Evolutionary conservation across 2,797 vertebrate species (phyloP).

Genomic region (Centropyge bicolor): DNA sequence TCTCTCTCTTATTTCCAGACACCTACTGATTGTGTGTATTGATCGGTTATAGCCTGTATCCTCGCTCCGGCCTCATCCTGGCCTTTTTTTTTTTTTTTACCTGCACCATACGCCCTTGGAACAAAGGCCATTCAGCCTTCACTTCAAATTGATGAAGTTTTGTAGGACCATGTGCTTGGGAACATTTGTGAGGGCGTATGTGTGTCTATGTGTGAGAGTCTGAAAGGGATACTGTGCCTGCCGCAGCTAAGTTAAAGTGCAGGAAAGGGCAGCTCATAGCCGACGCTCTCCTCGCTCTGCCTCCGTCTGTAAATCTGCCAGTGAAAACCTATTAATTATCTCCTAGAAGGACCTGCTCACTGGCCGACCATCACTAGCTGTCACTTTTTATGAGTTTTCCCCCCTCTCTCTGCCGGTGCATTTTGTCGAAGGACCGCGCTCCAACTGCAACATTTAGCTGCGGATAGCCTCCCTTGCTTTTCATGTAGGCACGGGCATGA

Average conservation of each 20-base stretch:
- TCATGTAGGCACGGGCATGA: slow-evolving; percentile 50
- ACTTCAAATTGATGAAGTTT: slow-evolving; percentile 40
- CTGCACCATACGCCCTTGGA: slow-evolving; percentile 27
- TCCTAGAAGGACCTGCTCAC: slow-evolving; percentile 76
- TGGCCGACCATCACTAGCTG: slow-evolving; percentile 75
- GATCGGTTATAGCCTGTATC: background rate
- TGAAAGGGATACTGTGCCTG: slow-evolving; percentile 46
- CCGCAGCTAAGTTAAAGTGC: slow-evolving; percentile 68
- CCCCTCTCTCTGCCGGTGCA: slow-evolving; percentile 62
- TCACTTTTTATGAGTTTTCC: slow-evolving; percentile 81
- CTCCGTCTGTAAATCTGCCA: slow-evolving; percentile 78
- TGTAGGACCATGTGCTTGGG: slow-evolving; percentile 1
- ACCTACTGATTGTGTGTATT: slow-evolving; percentile 5
- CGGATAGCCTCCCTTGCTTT: slow-evolving; percentile 50
- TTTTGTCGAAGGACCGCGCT: slow-evolving; percentile 62
- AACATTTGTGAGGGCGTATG: slow-evolving; percentile 13
- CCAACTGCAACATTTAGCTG: slow-evolving; percentile 69
- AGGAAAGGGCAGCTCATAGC: slow-evolving; percentile 70
- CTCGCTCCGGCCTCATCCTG: slow-evolving; percentile 1
- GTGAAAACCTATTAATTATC: slow-evolving; percentile 82
- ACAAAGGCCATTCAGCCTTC: slow-evolving; percentile 26
- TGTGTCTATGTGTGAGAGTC: slow-evolving; percentile 17
- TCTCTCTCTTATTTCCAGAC: slow-evolving; percentile 37
- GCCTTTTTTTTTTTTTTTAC: slow-evolving; percentile 42
- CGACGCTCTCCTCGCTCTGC: slow-evolving; percentile 56